Evolutionary conservation across 2,888 invertebrate genomes (phyloP), one percentile per base, ranked within the genome.

Genomic region (Chaitophorus viminalis): DNA sequence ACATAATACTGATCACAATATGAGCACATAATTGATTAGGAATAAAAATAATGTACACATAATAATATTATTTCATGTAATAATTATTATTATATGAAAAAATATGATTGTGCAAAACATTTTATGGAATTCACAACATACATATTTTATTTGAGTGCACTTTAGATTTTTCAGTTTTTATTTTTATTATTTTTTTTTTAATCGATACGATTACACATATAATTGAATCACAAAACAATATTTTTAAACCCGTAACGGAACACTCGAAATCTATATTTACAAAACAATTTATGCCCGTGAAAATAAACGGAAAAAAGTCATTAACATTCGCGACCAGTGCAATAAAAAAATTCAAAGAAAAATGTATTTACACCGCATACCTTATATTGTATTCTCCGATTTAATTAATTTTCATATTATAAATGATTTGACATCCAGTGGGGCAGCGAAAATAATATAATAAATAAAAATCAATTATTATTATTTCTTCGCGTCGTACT

Each of bases 281-380:
- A 14, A 33, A 25, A 33, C 6, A 25, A 52, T 52, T n/a, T 31
- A 25, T 21, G 3, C 1, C 21, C 14, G 46, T 60, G 25, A 54
- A 54, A 54, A 78, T 54, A 78, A 60, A 78, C 21, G 33, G 17
- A 72, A 78, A n/a, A 77, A 79, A 79, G 8, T 65, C 31, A 82
- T 54, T 82, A 60, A 33, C 17, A n/a, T 65, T 79, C 4, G 17
- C 33, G 1, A 14, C 33, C 33, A 31, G 25, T 14, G 14, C 11
- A 0, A 9, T 0, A 39, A 39, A 18, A 46, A 29, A 52, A 76
- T 11, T 3, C 1, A 36, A 74, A 70, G n/a, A 14, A 33, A 54
- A 36, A 60, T n/a, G 25, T 82, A n/a, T 25, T 68, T 31, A 31
- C 54, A 74, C 17, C n/a, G 14, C 17, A 46, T 14, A 11, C 46